These are phyloP conservation scores for Phylloscopus trochilus DNA, from an alignment of 2,113 vertebrate species.

Conservation along the genomic window DNA sequence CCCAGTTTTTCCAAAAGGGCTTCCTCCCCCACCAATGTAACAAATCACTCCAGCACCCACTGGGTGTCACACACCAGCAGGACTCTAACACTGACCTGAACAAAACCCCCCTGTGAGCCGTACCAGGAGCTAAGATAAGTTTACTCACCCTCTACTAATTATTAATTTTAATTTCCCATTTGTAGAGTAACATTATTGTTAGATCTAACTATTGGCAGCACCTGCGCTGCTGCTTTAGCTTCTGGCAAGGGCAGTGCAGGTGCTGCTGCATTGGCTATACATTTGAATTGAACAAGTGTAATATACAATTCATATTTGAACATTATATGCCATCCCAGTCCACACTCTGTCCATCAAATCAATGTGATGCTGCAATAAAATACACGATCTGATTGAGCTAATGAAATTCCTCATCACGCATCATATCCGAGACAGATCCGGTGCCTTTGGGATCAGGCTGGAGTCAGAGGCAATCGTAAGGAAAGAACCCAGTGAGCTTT, in stretches of 20 bases:
- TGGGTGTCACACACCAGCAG: slow-evolving; percentile 30
- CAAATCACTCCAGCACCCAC: slow-evolving; percentile 42
- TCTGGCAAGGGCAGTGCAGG: not conserved
- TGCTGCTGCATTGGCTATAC: slow-evolving; percentile 56
- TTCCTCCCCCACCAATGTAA: slow-evolving; percentile 46
- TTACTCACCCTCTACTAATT: slow-evolving; percentile 54
- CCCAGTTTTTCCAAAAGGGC: not conserved
- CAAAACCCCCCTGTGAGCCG: not conserved
- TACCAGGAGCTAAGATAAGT: slow-evolving; percentile 31
- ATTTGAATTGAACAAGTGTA: slow-evolving; percentile 70
- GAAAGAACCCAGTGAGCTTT: slow-evolving; percentile 54
- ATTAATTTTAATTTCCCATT: slow-evolving; percentile 67
- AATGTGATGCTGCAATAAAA: slow-evolving; percentile 62
- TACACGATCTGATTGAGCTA: slow-evolving; percentile 69
- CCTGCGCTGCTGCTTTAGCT: slow-evolving; percentile 25
- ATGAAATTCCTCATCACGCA: slow-evolving; percentile 51
- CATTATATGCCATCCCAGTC: slow-evolving; percentile 62
- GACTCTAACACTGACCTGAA: slow-evolving; percentile 50
- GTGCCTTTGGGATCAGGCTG: slow-evolving; percentile 58
- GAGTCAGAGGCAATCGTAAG: slow-evolving; percentile 52
- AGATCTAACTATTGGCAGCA: slow-evolving; percentile 67
- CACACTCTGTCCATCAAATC: slow-evolving; percentile 70
- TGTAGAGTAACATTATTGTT: slow-evolving; percentile 72
- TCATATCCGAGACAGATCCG: slow-evolving; percentile 28
- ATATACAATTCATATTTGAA: slow-evolving; percentile 74